phyloP scores from a whole-genome alignment of 1,140 invertebrate genomes.

The Diabrotica virgifera region DNA sequence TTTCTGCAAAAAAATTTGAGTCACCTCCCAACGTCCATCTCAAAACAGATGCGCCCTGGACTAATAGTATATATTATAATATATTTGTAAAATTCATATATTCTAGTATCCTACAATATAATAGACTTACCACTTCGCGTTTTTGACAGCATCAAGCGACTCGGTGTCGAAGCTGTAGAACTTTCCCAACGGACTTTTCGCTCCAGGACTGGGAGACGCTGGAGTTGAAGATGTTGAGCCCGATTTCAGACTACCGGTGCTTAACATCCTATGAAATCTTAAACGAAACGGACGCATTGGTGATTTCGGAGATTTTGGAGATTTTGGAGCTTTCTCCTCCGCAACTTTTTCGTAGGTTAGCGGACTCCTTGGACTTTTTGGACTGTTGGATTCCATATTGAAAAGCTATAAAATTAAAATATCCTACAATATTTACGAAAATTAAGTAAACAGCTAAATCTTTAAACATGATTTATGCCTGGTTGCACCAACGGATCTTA shows the following conservation, averaged over 20 bases:
- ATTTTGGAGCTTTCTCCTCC: conserved; percentile 19
- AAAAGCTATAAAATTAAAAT: too few species aligned
- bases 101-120: too few species aligned
- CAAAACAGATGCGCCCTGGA: too few species aligned
- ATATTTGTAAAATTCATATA: too few species aligned
- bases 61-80: too few species aligned
- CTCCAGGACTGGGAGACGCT: conserved; percentile 1
- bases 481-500: too few species aligned
- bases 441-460: too few species aligned
- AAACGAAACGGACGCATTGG: conserved; percentile 21
- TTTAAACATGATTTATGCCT: too few species aligned
- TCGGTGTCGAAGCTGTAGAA: conserved; percentile 14
- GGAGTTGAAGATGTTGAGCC: conserved; percentile 16
- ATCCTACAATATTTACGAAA: too few species aligned
- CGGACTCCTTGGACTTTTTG: conserved; percentile 17
- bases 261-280: conserved; percentile 26
- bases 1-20: too few species aligned
- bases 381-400: neutral
- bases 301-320: conserved; percentile 9
- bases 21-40: too few species aligned
- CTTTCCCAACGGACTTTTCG: neutral
- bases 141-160: neutral
- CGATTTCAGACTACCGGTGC: conserved; percentile 22
- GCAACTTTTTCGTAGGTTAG: conserved; percentile 19
- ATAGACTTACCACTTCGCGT: neutral